Conservation (phyloP, 2,797 vertebrate species). For the Microctenopoma lineatum region DNA sequence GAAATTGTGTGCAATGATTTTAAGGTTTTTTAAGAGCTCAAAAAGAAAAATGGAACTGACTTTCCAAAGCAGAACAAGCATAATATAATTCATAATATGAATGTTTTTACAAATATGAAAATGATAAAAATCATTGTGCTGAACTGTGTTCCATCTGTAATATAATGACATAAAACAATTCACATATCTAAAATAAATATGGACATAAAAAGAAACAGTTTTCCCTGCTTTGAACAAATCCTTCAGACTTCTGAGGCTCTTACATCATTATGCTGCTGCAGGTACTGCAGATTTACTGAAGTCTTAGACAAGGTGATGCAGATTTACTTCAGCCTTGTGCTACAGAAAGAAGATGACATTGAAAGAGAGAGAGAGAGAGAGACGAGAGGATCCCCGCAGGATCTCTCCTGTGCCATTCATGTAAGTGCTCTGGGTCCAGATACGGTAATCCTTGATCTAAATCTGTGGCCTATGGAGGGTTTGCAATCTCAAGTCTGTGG, state of each 20-base stretch:
- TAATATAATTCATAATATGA: not conserved
- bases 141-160: too few species aligned
- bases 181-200: not conserved
- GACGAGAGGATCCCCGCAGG: constrained; percentile 20
- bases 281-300: constrained; percentile 25
- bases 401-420: constrained; percentile 29
- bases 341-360: constrained; percentile 10
- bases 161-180: too few species aligned
- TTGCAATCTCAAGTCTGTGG: constrained; percentile 42
- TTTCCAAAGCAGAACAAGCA: not conserved
- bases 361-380: constrained; percentile 15
- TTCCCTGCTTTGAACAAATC: not conserved
- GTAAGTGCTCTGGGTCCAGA: constrained; percentile 22
- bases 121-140: too few species aligned
- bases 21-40: not conserved
- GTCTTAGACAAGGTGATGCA: constrained; percentile 20
- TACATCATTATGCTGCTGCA: constrained; percentile 27
- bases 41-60: not conserved
- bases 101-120: not conserved
- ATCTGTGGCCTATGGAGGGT: constrained; percentile 17
- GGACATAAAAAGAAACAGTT: not conserved
- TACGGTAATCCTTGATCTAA: constrained; percentile 47
- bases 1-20: not conserved
- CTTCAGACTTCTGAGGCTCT: constrained; percentile 2
- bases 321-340: constrained; percentile 23